These are phyloP conservation scores for Pachypeltis micranthus DNA, from an alignment of 1,140 invertebrate genomes.

Conservation along the genomic window DNA sequence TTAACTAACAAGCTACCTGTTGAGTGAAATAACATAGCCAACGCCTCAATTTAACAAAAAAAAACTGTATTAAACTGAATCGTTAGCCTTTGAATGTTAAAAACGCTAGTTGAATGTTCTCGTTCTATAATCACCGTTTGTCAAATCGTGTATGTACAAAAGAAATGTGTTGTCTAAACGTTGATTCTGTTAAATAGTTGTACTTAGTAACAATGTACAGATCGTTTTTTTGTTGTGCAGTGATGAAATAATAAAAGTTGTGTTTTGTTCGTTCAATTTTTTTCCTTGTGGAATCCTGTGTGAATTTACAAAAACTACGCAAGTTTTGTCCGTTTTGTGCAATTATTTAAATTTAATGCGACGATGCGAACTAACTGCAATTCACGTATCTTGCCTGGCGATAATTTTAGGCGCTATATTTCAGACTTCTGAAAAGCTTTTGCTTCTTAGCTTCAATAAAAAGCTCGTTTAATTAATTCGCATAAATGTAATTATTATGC, in stretches of 20 bases:
- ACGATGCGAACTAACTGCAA: not conserved
- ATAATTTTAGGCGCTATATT: not conserved
- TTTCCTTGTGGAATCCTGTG: not conserved
- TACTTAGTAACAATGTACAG: not conserved
- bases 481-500: not conserved
- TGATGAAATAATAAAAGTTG: not conserved
- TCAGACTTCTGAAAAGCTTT: not conserved
- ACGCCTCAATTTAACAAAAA: not conserved
- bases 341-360: not conserved
- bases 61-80: not conserved
- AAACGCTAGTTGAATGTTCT: too few relatives aligned
- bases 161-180: too few relatives aligned
- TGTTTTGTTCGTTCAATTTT: not conserved
- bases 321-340: too few relatives aligned
- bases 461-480: not conserved
- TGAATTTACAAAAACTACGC: too few relatives aligned
- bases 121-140: too few relatives aligned
- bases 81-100: too few relatives aligned
- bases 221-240: not conserved
- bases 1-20: conserved; percentile 1
- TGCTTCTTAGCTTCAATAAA: not conserved
- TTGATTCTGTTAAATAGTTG: not conserved
- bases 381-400: not conserved
- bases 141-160: too few relatives aligned
- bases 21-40: conserved; percentile 4